Evolutionary conservation across 2,797 vertebrate species (phyloP).

Genomic region (Parotocinclus haroldoi): DNA sequence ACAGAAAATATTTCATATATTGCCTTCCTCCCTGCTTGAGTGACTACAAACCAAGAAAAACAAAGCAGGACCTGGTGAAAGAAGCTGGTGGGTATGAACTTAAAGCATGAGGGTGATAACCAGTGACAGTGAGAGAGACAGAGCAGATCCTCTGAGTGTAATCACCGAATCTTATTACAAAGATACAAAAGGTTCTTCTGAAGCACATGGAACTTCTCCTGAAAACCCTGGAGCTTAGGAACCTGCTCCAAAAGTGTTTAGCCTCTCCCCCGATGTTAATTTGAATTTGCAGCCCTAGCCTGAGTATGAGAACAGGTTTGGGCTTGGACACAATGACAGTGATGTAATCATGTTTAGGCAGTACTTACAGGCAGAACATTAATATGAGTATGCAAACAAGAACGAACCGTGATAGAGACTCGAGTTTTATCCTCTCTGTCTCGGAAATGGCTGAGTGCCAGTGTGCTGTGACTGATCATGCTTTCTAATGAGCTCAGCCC

Average conservation of each 20-base stretch:
- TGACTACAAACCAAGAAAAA: constrained; percentile 24
- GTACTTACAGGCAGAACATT: constrained; percentile 2
- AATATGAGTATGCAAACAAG: not conserved
- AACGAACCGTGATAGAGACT: too few species aligned
- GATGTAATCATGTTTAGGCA: constrained; percentile 6
- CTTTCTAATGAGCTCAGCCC: constrained; percentile 51
- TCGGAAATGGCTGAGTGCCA: constrained; percentile 37
- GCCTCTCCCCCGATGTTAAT: too few species aligned
- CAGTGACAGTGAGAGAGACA: not conserved
- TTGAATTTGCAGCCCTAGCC: too few species aligned
- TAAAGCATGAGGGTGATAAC: not conserved
- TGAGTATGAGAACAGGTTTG: too few species aligned
- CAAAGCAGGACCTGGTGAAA: not conserved
- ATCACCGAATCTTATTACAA: too few species aligned
- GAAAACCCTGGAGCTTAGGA: too few species aligned
- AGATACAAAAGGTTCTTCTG: too few species aligned
- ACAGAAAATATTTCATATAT: constrained; percentile 20
- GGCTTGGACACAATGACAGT: not conserved
- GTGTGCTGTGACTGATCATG: constrained; percentile 52
- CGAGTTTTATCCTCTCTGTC: not conserved
- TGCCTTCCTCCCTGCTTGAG: constrained; percentile 11
- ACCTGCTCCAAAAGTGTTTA: too few species aligned
- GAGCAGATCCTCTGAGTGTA: too few species aligned
- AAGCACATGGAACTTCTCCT: too few species aligned
- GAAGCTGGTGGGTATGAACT: constrained; percentile 9